phyloP scores from a whole-genome alignment of 2,888 invertebrate species.

The Abrostola triplasia region DNA sequence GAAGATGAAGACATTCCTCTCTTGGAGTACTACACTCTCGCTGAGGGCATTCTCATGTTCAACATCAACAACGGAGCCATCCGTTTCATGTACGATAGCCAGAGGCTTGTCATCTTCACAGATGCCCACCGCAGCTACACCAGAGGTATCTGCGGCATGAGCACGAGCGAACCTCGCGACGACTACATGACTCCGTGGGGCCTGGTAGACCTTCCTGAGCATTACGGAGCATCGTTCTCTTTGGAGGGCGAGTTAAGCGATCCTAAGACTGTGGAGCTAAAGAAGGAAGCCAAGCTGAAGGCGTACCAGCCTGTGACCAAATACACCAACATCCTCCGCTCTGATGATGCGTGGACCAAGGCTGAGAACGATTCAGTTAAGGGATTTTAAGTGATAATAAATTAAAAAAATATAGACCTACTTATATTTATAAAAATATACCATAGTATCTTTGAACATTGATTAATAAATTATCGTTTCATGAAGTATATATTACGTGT shows the following conservation, averaged over 20 bases:
- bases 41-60: constrained; percentile 65
- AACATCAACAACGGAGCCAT: constrained; percentile 71
- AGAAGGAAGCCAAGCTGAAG: constrained; percentile 74
- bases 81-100: constrained; percentile 88
- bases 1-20: constrained; percentile 73
- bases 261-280: constrained; percentile 76
- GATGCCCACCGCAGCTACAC: constrained; percentile 84
- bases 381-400: neutral
- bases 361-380: constrained; percentile 4
- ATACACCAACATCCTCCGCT: constrained; percentile 68
- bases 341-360: constrained; percentile 71
- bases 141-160: constrained; percentile 91
- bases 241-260: constrained; percentile 82
- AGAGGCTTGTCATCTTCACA: constrained; percentile 80
- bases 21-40: constrained; percentile 78
- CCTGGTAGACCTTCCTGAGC: constrained; percentile 83
- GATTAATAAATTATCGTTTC: too few relatives aligned
- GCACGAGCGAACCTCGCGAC: constrained; percentile 87
- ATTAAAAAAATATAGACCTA: neutral
- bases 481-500: neutral
- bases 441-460: neutral
- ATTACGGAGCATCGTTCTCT: constrained; percentile 89
- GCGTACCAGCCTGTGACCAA: constrained; percentile 74
- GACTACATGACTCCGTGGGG: constrained; percentile 89
- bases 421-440: neutral